These are phyloP conservation scores for Lipotes vexillifer DNA, from an alignment of 2,113 vertebrate genomes.

Conservation along the genomic window DNA sequence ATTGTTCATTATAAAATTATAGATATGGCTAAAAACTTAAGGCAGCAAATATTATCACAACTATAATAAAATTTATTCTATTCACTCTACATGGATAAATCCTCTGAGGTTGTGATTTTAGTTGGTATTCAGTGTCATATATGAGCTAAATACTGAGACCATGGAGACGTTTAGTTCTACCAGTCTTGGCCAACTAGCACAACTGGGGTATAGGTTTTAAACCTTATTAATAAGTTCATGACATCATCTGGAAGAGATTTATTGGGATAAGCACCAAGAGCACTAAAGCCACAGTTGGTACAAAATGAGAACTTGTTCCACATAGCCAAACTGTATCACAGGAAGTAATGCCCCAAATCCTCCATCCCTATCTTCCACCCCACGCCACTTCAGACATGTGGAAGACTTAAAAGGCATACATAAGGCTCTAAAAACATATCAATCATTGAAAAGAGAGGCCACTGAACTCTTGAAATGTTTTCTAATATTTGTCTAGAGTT, in stretches of 20 bases:
- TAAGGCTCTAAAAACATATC: not conserved
- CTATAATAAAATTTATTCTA: not conserved
- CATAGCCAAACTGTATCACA: not conserved
- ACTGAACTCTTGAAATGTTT: not conserved
- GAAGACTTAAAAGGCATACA: not conserved
- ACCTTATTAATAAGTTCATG: not conserved
- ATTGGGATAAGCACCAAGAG: not conserved
- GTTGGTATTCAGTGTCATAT: not conserved
- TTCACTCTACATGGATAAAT: not conserved
- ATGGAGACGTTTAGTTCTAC: not conserved
- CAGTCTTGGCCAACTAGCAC: not conserved
- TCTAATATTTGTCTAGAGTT: not conserved
- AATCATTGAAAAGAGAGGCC: not conserved
- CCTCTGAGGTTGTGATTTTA: not conserved
- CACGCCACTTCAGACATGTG: not conserved
- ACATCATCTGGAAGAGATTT: conserved; percentile 26
- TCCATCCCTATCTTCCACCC: fast-evolving
- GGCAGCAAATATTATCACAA: not conserved
- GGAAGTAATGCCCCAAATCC: not conserved
- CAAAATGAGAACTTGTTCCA: not conserved
- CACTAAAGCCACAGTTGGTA: not conserved
- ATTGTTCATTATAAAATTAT: not conserved
- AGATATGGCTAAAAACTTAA: not conserved
- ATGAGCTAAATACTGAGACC: not conserved
- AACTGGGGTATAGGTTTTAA: not conserved